A percentile compares a stretch with the other conserved stretches of the same genome.
These are phyloP conservation scores for Danio aesculapii DNA, from an alignment of 2,797 vertebrate genomes.

Conservation along the genomic window DNA sequence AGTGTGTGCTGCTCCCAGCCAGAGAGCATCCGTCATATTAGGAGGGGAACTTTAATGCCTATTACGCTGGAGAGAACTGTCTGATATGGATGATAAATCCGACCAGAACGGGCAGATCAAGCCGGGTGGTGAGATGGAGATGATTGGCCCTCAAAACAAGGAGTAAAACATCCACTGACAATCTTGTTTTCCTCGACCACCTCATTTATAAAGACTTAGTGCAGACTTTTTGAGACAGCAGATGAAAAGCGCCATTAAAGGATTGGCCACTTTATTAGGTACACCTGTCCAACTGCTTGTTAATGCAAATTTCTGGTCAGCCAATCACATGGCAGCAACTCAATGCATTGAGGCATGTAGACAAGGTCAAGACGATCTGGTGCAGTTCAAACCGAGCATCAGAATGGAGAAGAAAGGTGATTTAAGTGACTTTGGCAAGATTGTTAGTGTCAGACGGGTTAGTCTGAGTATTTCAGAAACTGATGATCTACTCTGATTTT, in stretches of 20 bases:
- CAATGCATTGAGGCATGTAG: no score
- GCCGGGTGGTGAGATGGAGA: conserved; percentile 34
- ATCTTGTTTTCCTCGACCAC: background rate
- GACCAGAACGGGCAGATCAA: conserved; percentile 36
- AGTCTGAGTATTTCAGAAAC: no score
- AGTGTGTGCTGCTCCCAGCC: conserved; percentile 56
- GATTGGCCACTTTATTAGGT: no score
- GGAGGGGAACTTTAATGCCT: conserved; percentile 7
- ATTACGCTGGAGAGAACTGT: conserved; percentile 38
- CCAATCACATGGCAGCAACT: no score
- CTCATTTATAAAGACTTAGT: background rate
- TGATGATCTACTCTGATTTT: no score
- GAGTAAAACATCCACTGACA: conserved; percentile 23
- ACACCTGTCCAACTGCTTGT: no score
- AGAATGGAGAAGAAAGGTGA: no score
- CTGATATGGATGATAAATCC: conserved; percentile 42
- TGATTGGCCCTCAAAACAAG: conserved; percentile 35
- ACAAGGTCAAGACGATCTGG: no score
- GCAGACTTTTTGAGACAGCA: background rate
- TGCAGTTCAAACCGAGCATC: no score
- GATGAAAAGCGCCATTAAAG: background rate
- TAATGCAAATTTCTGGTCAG: no score
- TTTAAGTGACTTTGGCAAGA: no score
- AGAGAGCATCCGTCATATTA: conserved; percentile 67
- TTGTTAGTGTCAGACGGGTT: no score